Base-by-base conservation (phyloP, 2,888 invertebrate species). In the Anarsia innoxiella region DNA sequence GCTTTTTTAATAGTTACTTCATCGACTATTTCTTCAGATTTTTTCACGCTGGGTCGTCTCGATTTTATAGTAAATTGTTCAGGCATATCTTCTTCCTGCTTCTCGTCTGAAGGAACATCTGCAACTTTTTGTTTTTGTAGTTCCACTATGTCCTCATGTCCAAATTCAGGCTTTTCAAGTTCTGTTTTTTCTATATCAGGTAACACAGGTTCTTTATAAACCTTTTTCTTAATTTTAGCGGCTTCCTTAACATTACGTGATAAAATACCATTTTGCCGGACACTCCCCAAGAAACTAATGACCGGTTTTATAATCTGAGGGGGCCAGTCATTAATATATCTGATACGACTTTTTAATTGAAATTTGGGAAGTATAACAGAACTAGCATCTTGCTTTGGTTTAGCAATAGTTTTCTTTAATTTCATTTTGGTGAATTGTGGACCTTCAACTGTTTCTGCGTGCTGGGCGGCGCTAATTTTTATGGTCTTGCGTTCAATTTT, bases 1-100 rank as follows among this genome's bases (percentile, higher is more conserved):
- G 91, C 92, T 62, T 92, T 93, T 63, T 92, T 92, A 10, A 94
- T 86, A 0, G 91, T 93, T 13, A 93, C 85, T 71, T 88, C 88
- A 57, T 87, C 87, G 37, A 80, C 75, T 32, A 86, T 69, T 59
- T 88, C 87, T 51, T 87, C 79, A 11, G 85, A 72, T 45, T 79
- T 74, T 52, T 83, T 84, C n/a, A 73, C 56, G 49, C 77, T 74
- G 1, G 66, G 74, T 5, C 77, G 67, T 46, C 73, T 74, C 16
- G 80, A 71, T 52, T 68, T 78, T 26, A 86, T 62, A 8, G 70
- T 76, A 19, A 82, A 70, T 45, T 84, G 73, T 49, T 85, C 74
- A 15, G 83, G 78, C 43, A 62, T 62, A 10, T 76, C 73, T 33
- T 66, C 65, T 23, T 61, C 59, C 26, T 53, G 49, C 46, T 61